Conservation (phyloP, 2,888 invertebrate species). For the Nowickia ferox region DNA sequence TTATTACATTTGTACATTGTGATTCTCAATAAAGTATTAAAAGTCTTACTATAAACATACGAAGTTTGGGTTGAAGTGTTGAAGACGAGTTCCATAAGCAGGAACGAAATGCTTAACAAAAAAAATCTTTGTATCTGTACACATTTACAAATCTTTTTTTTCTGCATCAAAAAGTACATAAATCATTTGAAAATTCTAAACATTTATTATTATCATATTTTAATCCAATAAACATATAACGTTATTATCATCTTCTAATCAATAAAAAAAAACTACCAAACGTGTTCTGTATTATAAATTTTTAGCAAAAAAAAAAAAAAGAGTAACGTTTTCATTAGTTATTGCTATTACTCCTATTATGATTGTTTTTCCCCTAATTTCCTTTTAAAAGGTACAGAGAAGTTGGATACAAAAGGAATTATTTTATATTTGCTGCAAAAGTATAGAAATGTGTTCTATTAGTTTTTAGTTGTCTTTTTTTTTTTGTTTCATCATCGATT, state of each 20-base stretch:
- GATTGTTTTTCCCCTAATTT: not conserved
- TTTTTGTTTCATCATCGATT: not conserved
- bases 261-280: not conserved
- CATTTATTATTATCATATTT: not conserved
- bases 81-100: no score
- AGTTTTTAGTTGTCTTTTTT: not conserved
- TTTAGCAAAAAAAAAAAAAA: no score
- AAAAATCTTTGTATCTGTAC: no score
- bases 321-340: no score
- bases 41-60: no score
- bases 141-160: no score
- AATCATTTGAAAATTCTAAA: not conserved
- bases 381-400: not conserved
- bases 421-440: not conserved
- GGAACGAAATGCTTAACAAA: no score
- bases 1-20: no score
- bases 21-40: no score
- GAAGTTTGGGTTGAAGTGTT: no score
- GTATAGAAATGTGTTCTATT: not conserved
- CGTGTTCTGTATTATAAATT: not conserved
- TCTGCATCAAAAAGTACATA: no score
- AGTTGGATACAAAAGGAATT: not conserved
- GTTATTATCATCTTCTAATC: not conserved
- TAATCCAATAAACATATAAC: not conserved
- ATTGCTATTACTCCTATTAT: no score